phyloP scores from a whole-genome alignment of 2,113 vertebrate species.

The Thomomys bottae region DNA sequence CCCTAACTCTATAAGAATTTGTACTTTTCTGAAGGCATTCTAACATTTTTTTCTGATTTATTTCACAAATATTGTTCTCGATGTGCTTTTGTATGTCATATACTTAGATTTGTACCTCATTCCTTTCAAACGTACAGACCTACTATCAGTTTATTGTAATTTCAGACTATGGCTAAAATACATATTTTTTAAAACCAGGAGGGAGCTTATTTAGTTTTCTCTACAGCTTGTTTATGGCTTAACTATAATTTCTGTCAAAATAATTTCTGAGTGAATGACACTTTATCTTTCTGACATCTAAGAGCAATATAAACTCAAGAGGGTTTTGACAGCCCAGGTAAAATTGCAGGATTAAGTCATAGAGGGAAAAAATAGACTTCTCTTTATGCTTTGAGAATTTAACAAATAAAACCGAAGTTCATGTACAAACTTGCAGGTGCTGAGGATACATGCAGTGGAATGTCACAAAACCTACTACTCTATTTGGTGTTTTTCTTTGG shows the following conservation, averaged over 20 bases:
- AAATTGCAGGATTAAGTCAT: constrained; percentile 29
- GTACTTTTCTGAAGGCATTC: background rate
- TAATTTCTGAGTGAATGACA: constrained; percentile 2
- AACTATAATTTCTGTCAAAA: constrained; percentile 7
- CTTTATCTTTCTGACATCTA: constrained; percentile 12
- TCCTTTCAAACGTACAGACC: background rate
- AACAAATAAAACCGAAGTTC: constrained; percentile 33
- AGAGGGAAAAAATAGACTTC: constrained; percentile 37
- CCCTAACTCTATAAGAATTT: background rate
- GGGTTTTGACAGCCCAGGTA: constrained; percentile 28
- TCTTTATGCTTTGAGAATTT: background rate
- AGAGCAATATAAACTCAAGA: background rate
- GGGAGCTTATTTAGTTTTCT: background rate
- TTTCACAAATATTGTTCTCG: background rate
- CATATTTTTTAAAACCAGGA: background rate
- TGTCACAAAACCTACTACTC: background rate
- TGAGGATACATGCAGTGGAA: constrained; percentile 14
- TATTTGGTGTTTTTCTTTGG: too few relatives aligned
- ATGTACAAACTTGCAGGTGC: constrained; percentile 7
- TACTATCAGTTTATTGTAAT: constrained; percentile 10
- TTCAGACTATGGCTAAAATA: background rate
- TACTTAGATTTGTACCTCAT: background rate
- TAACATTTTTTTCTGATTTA: background rate
- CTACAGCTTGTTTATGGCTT: constrained; percentile 15
- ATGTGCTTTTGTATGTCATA: background rate